phyloP scores from a whole-genome alignment of 2,113 vertebrate genomes.

The Malurus cyaneus region DNA sequence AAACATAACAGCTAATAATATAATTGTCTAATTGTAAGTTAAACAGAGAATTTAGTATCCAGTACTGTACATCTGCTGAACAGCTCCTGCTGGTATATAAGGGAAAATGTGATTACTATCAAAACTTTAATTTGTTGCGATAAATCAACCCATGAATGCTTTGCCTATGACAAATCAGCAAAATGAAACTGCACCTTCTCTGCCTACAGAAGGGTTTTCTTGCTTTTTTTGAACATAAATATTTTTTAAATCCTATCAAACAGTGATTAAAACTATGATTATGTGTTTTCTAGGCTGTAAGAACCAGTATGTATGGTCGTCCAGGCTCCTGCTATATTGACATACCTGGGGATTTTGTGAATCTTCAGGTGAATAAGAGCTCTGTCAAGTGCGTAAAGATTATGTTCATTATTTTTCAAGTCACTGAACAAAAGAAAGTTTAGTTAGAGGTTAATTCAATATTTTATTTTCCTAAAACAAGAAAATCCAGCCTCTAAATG shows the following conservation, averaged over 20 bases:
- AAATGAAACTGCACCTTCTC: background rate
- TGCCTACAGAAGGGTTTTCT: background rate
- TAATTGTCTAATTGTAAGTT: background rate
- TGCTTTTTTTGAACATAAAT: background rate
- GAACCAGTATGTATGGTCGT: slow-evolving; percentile 90
- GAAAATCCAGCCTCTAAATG: background rate
- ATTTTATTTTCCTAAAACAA: background rate
- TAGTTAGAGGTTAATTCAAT: background rate
- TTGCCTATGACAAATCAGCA: background rate
- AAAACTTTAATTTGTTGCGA: background rate
- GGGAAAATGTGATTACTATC: background rate
- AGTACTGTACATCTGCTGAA: background rate
- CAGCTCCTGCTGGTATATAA: background rate
- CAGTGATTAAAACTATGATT: background rate
- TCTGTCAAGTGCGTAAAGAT: slow-evolving; percentile 80
- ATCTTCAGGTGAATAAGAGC: slow-evolving; percentile 77
- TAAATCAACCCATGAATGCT: background rate
- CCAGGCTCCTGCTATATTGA: slow-evolving; percentile 94
- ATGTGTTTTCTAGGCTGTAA: slow-evolving; percentile 80
- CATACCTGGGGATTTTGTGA: slow-evolving; percentile 92
- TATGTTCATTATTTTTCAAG: background rate
- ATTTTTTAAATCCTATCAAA: background rate
- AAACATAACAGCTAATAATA: background rate
- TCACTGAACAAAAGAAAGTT: background rate
- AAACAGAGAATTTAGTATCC: background rate